Percentiles rank a stretch among this genome's conserved stretches.
These are phyloP conservation scores for Ditylenchus dipsaci DNA, from an alignment of 1,140 invertebrate species.

Conservation along the genomic window DNA sequence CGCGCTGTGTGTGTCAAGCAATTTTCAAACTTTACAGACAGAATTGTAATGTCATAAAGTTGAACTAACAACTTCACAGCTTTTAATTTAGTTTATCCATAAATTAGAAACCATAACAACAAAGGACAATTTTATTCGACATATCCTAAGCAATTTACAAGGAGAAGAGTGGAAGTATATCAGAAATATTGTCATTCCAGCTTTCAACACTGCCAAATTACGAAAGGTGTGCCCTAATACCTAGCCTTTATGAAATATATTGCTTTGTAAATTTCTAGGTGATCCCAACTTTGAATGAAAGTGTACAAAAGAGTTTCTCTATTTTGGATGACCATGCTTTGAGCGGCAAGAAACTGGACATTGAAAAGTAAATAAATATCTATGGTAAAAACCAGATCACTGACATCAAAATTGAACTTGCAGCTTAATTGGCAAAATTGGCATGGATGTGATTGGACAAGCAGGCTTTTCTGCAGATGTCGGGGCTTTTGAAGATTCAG, in stretches of 20 bases:
- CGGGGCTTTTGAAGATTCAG: constrained; percentile 4
- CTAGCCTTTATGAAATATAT: neutral
- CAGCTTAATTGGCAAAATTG: constrained; percentile 14
- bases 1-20: neutral
- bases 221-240: too few species aligned
- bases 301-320: neutral
- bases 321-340: neutral
- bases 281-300: neutral
- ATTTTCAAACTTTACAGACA: neutral
- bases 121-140: neutral
- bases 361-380: neutral
- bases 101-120: neutral
- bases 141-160: neutral
- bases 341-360: neutral
- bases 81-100: neutral
- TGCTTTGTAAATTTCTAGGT: neutral
- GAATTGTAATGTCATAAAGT: neutral
- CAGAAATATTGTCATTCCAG: neutral
- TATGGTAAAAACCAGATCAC: neutral
- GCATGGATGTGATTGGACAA: constrained; percentile 27
- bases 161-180: neutral
- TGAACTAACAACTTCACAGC: neutral
- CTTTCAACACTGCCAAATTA: neutral
- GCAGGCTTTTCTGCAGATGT: constrained; percentile 19
- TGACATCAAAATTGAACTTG: neutral